Evolutionary conservation across 2,888 invertebrate species (phyloP).

Genomic region (Limnephilus lunatus): DNA sequence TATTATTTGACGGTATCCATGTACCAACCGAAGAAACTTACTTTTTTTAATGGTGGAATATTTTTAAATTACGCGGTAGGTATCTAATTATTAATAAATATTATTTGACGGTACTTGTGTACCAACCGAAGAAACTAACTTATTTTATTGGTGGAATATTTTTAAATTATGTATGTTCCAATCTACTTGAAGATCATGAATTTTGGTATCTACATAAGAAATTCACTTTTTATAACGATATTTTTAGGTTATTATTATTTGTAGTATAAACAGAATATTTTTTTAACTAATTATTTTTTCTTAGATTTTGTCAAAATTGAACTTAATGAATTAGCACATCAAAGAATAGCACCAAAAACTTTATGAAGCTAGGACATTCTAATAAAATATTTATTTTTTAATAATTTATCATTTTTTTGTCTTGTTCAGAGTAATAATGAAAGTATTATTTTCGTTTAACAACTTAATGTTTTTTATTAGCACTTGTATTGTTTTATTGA

Average conservation of each 20-base stretch:
- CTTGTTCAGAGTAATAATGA: background rate
- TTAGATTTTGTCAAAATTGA: background rate
- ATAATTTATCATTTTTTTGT: background rate
- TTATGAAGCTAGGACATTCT: background rate
- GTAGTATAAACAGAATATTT: too few species aligned
- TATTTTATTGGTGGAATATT: background rate
- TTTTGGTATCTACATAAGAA: too few species aligned
- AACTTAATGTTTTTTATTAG: background rate
- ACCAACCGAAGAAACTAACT: background rate
- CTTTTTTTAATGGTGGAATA: background rate
- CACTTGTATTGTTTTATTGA: background rate
- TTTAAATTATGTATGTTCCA: background rate
- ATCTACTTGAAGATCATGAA: background rate
- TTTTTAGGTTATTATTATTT: too few species aligned
- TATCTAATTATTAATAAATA: background rate
- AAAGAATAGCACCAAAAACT: background rate
- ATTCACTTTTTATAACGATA: too few species aligned
- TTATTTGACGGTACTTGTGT: background rate
- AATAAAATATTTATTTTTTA: background rate
- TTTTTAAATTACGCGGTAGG: background rate
- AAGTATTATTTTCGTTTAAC: background rate
- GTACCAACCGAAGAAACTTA: background rate
- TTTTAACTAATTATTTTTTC: too few species aligned
- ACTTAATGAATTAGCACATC: background rate
- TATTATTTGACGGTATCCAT: background rate